phyloP scores from a whole-genome alignment of 64 coral and sea anemone genomes.

The Montipora efflorescens region DNA sequence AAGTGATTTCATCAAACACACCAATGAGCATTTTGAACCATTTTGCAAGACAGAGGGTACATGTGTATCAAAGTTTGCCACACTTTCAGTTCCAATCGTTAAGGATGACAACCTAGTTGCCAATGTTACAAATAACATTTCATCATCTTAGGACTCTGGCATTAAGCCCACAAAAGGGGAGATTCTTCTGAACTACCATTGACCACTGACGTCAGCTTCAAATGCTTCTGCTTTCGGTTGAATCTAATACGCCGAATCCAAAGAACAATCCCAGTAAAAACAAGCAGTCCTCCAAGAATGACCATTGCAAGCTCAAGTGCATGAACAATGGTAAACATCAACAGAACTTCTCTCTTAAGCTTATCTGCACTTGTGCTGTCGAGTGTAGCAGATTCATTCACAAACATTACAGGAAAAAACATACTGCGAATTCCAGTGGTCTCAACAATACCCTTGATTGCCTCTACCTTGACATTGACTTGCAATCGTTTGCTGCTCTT shows the following conservation, averaged over 20 bases:
- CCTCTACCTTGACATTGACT: conserved; percentile 82
- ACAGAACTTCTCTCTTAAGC: conserved; percentile 81
- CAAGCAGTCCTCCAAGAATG: conserved; percentile 77
- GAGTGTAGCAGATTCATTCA: conserved; percentile 85
- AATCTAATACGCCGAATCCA: conserved; percentile 34
- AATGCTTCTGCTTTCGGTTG: conserved; percentile 63
- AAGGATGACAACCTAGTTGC: no score
- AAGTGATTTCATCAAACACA: no score
- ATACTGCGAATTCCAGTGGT: conserved; percentile 60
- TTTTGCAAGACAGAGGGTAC: no score
- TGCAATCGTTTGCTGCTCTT: conserved; percentile 84
- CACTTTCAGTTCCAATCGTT: no score
- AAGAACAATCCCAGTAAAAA: conserved; percentile 65
- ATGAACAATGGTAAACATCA: conserved; percentile 76
- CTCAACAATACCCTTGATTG: conserved; percentile 60
- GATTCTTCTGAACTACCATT: conserved; percentile 37
- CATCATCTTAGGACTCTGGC: no score
- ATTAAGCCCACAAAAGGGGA: conserved; percentile 31
- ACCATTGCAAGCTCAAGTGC: conserved; percentile 75
- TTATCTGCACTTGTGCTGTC: conserved; percentile 64
- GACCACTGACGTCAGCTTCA: conserved; percentile 8
- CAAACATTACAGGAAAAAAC: conserved; percentile 84
- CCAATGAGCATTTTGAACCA: no score
- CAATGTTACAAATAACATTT: no score
- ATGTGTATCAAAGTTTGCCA: no score